A percentile compares a stretch with the other conserved stretches of the same genome.
phyloP scores from a whole-genome alignment of 92 coral and sea anemone species.

The Zoanthus solanderi region DNA sequence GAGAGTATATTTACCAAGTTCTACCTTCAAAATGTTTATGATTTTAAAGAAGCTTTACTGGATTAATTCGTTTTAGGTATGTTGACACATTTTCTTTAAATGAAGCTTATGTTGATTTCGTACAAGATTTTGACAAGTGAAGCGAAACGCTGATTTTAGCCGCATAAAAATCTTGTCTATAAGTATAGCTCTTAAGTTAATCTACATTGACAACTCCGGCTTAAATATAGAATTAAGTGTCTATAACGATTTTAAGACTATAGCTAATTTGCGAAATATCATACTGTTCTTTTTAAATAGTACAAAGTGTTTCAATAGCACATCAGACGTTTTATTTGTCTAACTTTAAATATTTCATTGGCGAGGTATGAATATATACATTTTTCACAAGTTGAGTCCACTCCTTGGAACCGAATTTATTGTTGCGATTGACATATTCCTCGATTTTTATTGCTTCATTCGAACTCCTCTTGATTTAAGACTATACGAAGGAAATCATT shows the following conservation, averaged over 20 bases:
- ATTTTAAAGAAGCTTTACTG: constrained; percentile 9
- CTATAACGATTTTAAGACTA: constrained; percentile 21
- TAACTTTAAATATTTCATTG: constrained; percentile 2
- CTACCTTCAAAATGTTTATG: constrained; percentile 8
- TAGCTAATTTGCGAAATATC: constrained; percentile 21
- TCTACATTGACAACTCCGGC: too few species aligned
- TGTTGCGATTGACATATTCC: background rate
- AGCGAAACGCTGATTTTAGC: background rate
- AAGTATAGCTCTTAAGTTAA: background rate
- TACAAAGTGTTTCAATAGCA: constrained; percentile 21
- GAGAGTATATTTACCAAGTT: background rate
- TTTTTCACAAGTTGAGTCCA: too few species aligned
- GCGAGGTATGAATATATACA: too few species aligned
- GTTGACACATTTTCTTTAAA: constrained; percentile 5
- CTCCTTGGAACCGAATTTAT: too few species aligned
- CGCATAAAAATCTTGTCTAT: background rate
- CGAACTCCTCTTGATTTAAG: constrained; percentile 23
- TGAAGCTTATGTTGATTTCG: background rate
- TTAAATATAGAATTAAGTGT: constrained; percentile 10
- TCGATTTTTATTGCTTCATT: constrained; percentile 33
- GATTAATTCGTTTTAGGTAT: constrained; percentile 1
- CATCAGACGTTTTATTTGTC: constrained; percentile 15
- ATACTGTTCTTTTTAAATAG: constrained; percentile 41
- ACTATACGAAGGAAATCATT: background rate
- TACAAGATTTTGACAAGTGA: background rate